Conservation (phyloP, 2,113 vertebrate genomes). For the Ceyx margarethae region DNA sequence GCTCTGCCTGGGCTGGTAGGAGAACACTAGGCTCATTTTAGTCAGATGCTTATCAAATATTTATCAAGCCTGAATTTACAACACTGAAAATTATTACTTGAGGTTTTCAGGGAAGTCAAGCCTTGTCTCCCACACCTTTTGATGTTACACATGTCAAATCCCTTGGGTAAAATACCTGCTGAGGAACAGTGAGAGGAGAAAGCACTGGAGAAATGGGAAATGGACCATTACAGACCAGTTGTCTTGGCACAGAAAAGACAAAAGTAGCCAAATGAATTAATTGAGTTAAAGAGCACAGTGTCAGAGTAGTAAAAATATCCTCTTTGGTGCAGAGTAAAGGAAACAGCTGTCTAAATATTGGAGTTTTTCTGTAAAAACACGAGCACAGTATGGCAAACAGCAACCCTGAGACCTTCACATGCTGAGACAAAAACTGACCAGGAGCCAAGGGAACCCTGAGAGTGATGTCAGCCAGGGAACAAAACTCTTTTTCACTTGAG, state of each 20-base stretch:
- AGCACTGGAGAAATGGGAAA: background rate
- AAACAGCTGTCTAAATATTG: constrained; percentile 77
- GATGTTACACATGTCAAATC: background rate
- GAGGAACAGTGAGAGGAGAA: background rate
- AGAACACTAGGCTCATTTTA: background rate
- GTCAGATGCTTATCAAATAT: background rate
- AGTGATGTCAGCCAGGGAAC: background rate
- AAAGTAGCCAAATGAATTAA: constrained; percentile 35
- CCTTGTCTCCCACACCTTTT: background rate
- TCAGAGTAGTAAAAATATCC: constrained; percentile 63
- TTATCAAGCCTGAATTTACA: background rate
- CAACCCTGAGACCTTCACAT: constrained; percentile 5
- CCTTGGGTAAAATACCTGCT: background rate
- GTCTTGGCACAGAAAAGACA: background rate
- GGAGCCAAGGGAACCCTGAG: background rate
- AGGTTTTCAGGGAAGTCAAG: background rate
- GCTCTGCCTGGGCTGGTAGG: background rate
- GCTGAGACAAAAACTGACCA: background rate
- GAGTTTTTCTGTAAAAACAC: constrained; percentile 53
- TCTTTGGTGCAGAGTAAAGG: constrained; percentile 64
- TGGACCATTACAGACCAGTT: background rate
- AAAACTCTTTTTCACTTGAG: background rate
- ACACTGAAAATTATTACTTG: background rate
- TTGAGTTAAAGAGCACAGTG: constrained; percentile 3
- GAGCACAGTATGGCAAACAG: constrained; percentile 23